Percentiles rank a stretch among this genome's conserved stretches.
These are phyloP conservation scores for Belgica antarctica DNA, from an alignment of 2,888 invertebrate species.

Conservation along the genomic window DNA sequence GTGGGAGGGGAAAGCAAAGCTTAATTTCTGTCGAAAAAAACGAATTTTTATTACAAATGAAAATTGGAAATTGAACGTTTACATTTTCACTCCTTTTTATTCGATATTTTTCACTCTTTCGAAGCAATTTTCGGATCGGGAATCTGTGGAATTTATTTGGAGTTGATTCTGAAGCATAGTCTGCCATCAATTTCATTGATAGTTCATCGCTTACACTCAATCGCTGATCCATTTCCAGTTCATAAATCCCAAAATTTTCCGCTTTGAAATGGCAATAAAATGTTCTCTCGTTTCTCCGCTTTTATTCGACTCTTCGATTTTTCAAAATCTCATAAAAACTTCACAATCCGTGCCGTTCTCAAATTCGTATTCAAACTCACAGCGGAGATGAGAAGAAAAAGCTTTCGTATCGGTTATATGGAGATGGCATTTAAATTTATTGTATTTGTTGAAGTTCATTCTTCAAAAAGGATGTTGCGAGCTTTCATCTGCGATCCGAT, in stretches of 20 bases:
- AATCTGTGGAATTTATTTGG: neutral
- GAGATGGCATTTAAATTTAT: conserved; percentile 41
- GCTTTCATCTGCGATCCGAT: conserved; percentile 24
- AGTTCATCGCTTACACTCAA: conserved; percentile 40
- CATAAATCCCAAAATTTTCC: conserved; percentile 39
- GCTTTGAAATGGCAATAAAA: conserved; percentile 12
- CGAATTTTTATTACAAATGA: conserved; percentile 18
- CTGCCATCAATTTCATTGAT: conserved; percentile 23
- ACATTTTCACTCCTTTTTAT: too few species aligned
- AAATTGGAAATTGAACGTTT: neutral
- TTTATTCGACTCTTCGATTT: neutral
- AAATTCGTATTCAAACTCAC: neutral
- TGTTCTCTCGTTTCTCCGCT: neutral
- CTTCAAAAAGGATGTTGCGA: conserved; percentile 11
- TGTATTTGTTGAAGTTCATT: conserved; percentile 36
- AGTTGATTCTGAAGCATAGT: neutral
- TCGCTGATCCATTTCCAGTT: conserved; percentile 36
- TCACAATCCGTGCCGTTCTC: neutral
- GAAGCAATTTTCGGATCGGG: neutral
- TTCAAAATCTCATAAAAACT: neutral
- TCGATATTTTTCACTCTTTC: too few species aligned
- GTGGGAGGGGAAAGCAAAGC: conserved; percentile 3
- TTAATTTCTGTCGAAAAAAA: neutral
- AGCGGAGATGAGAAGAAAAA: conserved; percentile 29
- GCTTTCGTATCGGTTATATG: conserved; percentile 25